A percentile compares a stretch with the other conserved stretches of the same genome.
Conservation (phyloP, 2,888 invertebrate genomes). For the Dermolepida albohirtum region DNA sequence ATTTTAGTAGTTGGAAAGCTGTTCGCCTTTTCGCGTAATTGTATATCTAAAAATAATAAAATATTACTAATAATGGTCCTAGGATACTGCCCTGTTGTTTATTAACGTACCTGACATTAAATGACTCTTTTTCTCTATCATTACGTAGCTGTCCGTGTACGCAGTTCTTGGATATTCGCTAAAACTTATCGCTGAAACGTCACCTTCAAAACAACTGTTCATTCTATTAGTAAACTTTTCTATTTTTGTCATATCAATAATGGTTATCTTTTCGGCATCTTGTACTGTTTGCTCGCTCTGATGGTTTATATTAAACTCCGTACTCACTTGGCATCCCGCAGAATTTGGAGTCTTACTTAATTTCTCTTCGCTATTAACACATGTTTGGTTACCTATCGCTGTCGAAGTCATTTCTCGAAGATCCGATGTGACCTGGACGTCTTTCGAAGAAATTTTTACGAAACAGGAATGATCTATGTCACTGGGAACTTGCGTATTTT, state of each 20-base stretch:
- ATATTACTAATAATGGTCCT: neutral
- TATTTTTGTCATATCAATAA: neutral
- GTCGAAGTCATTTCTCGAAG: constrained; percentile 6
- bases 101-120: too few species aligned
- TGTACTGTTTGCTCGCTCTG: too few species aligned
- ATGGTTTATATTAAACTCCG: too few species aligned
- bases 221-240: constrained; percentile 14
- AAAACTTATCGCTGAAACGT: constrained; percentile 7
- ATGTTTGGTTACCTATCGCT: neutral
- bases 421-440: constrained; percentile 32
- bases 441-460: neutral
- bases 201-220: neutral
- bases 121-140: neutral
- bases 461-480: constrained; percentile 25
- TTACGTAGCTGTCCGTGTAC: constrained; percentile 14
- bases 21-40: constrained; percentile 6
- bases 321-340: constrained; percentile 8
- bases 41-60: neutral
- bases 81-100: too few species aligned
- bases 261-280: neutral
- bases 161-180: constrained; percentile 23
- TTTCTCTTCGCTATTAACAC: neutral
- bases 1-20: constrained; percentile 25
- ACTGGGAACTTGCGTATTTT: constrained; percentile 35
- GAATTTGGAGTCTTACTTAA: neutral